Evolutionary conservation across 2,888 invertebrate genomes (phyloP).

Genomic region (Amblyteles armatorius): DNA sequence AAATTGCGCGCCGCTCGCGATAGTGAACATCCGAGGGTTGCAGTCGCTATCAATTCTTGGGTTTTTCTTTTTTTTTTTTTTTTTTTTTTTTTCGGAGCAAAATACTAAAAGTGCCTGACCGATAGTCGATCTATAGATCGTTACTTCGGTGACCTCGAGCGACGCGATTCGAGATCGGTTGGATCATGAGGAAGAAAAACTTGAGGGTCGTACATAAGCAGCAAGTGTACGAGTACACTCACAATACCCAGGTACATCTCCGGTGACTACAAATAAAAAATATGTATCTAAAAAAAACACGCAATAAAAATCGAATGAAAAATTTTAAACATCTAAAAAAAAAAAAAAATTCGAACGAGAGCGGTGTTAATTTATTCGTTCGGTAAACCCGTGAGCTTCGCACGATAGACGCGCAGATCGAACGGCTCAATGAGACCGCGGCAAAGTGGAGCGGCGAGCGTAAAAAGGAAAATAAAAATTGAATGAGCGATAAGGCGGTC

Average conservation of each 20-base stretch:
- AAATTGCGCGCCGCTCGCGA: neutral
- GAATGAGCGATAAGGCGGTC: constrained; percentile 52
- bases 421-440: constrained; percentile 43
- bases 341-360: no score
- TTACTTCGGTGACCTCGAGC: neutral
- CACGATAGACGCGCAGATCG: neutral
- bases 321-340: neutral
- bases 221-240: constrained; percentile 77
- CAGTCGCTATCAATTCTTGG: no score
- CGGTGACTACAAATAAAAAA: neutral
- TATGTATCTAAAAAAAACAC: neutral
- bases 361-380: neutral
- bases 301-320: neutral
- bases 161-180: neutral
- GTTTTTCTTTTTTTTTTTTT: neutral
- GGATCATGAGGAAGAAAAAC: constrained; percentile 83
- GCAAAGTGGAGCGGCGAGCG: constrained; percentile 63
- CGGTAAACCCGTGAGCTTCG: neutral
- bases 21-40: no score
- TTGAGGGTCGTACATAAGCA: constrained; percentile 81
- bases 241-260: constrained; percentile 70
- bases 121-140: constrained; percentile 1
- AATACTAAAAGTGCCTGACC: neutral
- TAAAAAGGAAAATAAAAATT: constrained; percentile 41
- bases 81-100: neutral